Evolutionary conservation across 1,140 invertebrate genomes (phyloP).

Genomic region (Bacillus rossius): DNA sequence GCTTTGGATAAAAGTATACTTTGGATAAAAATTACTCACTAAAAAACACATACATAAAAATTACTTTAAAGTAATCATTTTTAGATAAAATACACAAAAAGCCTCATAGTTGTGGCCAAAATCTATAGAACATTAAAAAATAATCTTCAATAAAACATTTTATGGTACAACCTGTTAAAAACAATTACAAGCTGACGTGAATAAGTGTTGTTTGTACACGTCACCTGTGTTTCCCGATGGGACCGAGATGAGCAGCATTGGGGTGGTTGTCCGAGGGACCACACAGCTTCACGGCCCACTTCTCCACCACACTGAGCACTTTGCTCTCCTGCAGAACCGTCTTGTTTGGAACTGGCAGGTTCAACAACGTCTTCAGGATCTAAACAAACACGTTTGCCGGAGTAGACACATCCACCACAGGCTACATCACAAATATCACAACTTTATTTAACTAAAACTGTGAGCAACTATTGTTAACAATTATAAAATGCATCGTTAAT

Average conservation of each 20-base stretch:
- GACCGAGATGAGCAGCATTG: too few species aligned
- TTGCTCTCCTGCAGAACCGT: constrained; percentile 90
- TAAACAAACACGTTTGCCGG: constrained; percentile 41
- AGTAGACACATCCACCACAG: background rate
- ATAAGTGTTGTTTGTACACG: background rate
- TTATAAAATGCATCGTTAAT: too few species aligned
- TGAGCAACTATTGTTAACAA: too few species aligned
- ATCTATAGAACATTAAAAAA: background rate
- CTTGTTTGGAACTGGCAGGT: constrained; percentile 87
- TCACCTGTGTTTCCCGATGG: background rate
- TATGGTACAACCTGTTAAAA: background rate
- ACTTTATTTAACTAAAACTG: too few species aligned
- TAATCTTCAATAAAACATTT: background rate
- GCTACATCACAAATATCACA: background rate
- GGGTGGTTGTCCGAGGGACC: background rate
- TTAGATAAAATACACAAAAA: background rate
- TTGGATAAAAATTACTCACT: too few species aligned
- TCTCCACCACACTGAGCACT: constrained; percentile 74
- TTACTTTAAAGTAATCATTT: too few species aligned
- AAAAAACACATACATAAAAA: too few species aligned
- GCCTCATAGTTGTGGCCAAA: background rate
- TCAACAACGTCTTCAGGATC: constrained; percentile 76
- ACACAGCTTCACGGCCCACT: constrained; percentile 54
- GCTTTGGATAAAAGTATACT: too few species aligned
- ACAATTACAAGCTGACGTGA: background rate